phyloP scores from a whole-genome alignment of 2,888 invertebrate species.

The Nomada goodeniana region DNA sequence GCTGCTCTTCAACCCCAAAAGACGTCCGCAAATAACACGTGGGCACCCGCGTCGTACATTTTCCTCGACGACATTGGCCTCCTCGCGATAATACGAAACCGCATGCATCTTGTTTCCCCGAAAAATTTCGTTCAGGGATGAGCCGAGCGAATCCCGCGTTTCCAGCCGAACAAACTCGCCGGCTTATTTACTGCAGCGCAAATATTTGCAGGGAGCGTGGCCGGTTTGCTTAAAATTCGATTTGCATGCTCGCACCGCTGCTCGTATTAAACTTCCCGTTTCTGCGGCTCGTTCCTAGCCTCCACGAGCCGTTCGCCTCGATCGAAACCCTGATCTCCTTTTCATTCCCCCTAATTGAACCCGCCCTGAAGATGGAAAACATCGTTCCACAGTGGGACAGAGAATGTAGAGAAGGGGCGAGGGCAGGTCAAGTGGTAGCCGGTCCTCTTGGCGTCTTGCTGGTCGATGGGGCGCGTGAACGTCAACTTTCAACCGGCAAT shows the following conservation, averaged over 20 bases:
- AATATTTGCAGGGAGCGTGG: conserved; percentile 37
- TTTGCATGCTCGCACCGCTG: conserved; percentile 24
- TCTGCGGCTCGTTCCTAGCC: neutral
- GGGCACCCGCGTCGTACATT: neutral
- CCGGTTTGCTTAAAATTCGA: conserved; percentile 39
- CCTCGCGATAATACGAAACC: neutral
- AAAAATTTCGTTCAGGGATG: conserved; percentile 9
- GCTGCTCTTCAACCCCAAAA: neutral
- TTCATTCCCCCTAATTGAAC: conserved; percentile 17
- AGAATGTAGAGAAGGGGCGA: neutral
- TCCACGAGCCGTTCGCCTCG: neutral
- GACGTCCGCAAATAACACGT: neutral
- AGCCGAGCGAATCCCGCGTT: neutral
- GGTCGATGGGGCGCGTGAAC: conserved; percentile 4
- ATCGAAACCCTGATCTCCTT: neutral
- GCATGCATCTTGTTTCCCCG: too few species aligned
- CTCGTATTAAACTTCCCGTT: conserved; percentile 19
- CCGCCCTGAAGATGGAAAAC: neutral
- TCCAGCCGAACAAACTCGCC: conserved; percentile 11
- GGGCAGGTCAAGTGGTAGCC: neutral
- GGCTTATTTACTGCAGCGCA: conserved; percentile 26
- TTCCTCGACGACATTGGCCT: neutral
- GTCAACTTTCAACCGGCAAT: conserved; percentile 26
- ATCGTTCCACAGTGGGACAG: neutral
- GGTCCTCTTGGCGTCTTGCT: conserved; percentile 9